Base-by-base conservation (phyloP, 1,140 invertebrate genomes). In the Calliopsis andreniformis region DNA sequence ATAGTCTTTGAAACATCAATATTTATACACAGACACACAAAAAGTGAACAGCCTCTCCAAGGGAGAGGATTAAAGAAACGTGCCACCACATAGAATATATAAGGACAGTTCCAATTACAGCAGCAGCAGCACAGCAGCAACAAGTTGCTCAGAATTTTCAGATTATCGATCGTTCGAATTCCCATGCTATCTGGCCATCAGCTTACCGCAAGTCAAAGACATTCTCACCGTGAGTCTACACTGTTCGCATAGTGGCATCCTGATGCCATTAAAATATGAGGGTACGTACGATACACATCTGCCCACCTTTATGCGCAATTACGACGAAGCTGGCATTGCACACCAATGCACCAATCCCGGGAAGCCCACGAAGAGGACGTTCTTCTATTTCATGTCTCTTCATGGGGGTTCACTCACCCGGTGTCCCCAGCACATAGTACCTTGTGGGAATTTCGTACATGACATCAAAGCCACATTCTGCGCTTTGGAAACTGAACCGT, bases 271-370 rank as follows among this genome's bases (percentile, higher is more conserved):
- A 83, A 82, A 83, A 83, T 82, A 83, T 83, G 71, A 47, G 80
- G 81, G 81, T 58, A 71, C 42, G 43, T n/a, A 42, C 63, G 76
- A 82, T 82, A 81, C 80, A n/a, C 81, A 83, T 83, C 81, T 83
- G 81, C 64, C 75, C 68, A 77, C 78, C 79, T 70, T 43, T 62
- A 68, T 73, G 59, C 28, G 80, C 76, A 83, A 83, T 83, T 83
- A 78, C 79, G 56, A 64, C 12, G 64, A 78, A 72, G 53, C 62
- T 78, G 80, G 61, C 79, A 71, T 82, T 82, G 80, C 80, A 63
- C 59, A 67, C 80, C 67, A 32, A 78, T 82, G 68, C 79, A 73
- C 53, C 75, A 61, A 72, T 80, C 59, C 30, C 72, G 49, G 23
- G 63, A 66, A 77, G 64, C 72, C 59, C 62, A 49, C 49, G 58